These are phyloP conservation scores for Chaetodon trifasciatus DNA, from an alignment of 2,797 vertebrate species.

Conservation along the genomic window DNA sequence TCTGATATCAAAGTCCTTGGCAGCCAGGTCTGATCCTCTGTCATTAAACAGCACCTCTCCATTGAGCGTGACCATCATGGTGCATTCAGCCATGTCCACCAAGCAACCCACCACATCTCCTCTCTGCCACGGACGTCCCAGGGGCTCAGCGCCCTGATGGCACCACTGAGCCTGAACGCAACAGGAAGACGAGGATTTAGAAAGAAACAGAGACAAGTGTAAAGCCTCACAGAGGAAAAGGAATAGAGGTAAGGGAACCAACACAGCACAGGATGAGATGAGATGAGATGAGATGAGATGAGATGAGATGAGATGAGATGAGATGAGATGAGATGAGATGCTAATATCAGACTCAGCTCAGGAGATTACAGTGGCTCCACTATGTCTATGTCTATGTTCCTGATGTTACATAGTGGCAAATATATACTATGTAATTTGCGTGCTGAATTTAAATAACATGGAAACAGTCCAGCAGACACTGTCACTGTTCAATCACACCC, in stretches of 20 bases:
- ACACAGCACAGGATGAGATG: background rate
- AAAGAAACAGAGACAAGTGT: slow-evolving; percentile 8
- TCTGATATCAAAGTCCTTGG: slow-evolving; percentile 91
- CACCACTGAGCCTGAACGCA: slow-evolving; percentile 90
- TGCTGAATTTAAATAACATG: background rate
- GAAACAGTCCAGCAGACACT: slow-evolving; percentile 3
- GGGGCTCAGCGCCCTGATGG: slow-evolving; percentile 91
- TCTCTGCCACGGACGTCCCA: slow-evolving; percentile 91
- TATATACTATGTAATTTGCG: background rate
- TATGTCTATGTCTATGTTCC: background rate
- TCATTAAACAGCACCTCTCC: slow-evolving; percentile 94
- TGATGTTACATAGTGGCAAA: background rate
- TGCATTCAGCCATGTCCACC: slow-evolving; percentile 92
- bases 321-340: background rate
- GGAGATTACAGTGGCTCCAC: background rate
- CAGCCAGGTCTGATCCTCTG: slow-evolving; percentile 92
- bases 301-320: too few species aligned
- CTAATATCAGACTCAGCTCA: background rate
- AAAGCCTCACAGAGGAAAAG: background rate
- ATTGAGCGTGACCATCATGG: slow-evolving; percentile 96
- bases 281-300: too few species aligned
- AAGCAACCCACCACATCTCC: slow-evolving; percentile 94
- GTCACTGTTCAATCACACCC: background rate
- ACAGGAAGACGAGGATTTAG: background rate
- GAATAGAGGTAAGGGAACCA: background rate